Evolutionary conservation across 1,140 invertebrate genomes (phyloP).

Genomic region (Battus philenor): DNA sequence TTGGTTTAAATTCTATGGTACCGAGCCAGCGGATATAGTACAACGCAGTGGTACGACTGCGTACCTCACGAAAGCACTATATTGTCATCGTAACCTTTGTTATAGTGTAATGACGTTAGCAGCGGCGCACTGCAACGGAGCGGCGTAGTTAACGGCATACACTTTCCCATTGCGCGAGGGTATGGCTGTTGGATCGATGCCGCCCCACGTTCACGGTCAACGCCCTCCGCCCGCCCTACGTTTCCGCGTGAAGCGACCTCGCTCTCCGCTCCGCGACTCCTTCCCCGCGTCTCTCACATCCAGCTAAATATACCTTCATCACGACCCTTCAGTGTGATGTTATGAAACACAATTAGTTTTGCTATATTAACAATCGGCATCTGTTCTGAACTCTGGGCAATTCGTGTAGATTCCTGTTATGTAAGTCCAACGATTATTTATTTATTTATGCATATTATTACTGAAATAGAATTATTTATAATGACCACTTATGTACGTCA

Average conservation of each 20-base stretch:
- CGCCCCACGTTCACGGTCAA: slow-evolving; percentile 73
- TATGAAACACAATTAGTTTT: slow-evolving; percentile 68
- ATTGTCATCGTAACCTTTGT: too few species aligned
- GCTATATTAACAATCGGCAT: slow-evolving; percentile 63
- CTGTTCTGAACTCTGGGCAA: slow-evolving; percentile 35
- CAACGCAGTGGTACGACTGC: too few species aligned
- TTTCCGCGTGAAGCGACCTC: slow-evolving; percentile 55
- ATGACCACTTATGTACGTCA: too few species aligned
- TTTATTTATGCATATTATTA: too few species aligned
- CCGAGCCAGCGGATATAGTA: too few species aligned
- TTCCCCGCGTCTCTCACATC: slow-evolving; percentile 25
- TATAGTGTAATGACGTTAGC: background rate
- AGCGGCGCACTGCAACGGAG: background rate
- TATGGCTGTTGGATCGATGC: slow-evolving; percentile 67
- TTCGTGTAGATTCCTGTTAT: slow-evolving; percentile 16
- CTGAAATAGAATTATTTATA: too few species aligned
- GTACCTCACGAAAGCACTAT: too few species aligned
- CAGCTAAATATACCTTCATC: slow-evolving; percentile 61
- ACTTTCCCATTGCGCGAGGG: slow-evolving; percentile 71
- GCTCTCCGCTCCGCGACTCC: slow-evolving; percentile 19
- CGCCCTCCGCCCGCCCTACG: slow-evolving; percentile 73
- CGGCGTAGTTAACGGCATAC: slow-evolving; percentile 26
- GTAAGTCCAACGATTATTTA: too few species aligned
- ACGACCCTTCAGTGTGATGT: slow-evolving; percentile 56
- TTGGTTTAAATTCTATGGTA: too few species aligned